phyloP scores from a whole-genome alignment of 35 echinoderm and acorn worm species.

The Strongylocentrotus purpuratus region DNA sequence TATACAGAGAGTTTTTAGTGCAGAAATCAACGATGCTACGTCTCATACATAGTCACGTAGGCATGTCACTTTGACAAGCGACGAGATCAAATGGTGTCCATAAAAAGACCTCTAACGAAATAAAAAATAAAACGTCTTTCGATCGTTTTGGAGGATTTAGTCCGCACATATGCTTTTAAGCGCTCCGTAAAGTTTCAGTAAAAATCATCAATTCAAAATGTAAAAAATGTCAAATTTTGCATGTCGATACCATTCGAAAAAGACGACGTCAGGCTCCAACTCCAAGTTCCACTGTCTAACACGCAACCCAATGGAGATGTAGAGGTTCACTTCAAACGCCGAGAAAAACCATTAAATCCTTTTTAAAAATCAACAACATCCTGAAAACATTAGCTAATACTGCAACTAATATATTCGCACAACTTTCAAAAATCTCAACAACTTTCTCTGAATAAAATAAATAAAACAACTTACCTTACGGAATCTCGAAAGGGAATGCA shows the following conservation, averaged over 20 bases:
- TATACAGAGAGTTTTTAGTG: slow-evolving; percentile 67
- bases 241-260: background rate
- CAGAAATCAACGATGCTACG: slow-evolving; percentile 61
- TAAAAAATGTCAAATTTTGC: background rate
- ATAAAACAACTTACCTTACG: slow-evolving; percentile 56
- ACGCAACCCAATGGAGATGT: background rate
- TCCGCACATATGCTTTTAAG: slow-evolving; percentile 25
- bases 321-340: background rate
- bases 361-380: background rate
- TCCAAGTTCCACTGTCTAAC: background rate
- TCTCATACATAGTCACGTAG: background rate
- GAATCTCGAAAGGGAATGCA: background rate
- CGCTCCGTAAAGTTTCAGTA: background rate
- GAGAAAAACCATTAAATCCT: background rate
- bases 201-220: background rate
- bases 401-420: background rate
- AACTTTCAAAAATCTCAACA: background rate
- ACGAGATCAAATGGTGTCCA: background rate
- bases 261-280: background rate
- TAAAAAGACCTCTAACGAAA: background rate
- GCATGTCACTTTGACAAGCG: slow-evolving; percentile 7
- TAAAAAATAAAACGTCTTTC: background rate
- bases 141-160: background rate
- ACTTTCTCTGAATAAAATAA: background rate
- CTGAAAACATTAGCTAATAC: background rate